phyloP scores from a whole-genome alignment of 2,113 vertebrate genomes.

The Hyperoodon ampullatus region DNA sequence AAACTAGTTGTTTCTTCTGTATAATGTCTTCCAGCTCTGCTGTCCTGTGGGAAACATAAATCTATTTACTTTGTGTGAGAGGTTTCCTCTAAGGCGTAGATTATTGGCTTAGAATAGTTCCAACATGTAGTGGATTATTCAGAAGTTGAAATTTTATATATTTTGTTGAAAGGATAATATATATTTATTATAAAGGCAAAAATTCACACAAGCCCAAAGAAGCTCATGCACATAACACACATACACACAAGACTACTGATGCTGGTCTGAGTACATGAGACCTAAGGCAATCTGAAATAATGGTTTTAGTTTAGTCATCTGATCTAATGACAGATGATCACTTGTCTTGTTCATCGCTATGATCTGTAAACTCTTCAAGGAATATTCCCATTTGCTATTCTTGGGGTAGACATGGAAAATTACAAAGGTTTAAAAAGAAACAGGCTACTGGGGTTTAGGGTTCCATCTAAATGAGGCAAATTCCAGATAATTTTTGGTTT shows the following conservation, averaged over 20 bases:
- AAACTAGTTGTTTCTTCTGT: background rate
- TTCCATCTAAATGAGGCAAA: background rate
- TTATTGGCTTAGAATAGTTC: background rate
- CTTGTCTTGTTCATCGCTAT: background rate
- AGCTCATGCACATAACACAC: background rate
- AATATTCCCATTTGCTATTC: constrained; percentile 21
- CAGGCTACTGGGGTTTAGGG: background rate
- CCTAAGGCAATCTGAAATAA: background rate
- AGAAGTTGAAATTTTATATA: background rate
- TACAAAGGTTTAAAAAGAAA: background rate
- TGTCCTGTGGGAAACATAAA: background rate
- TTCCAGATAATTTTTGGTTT: background rate
- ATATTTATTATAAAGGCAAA: background rate
- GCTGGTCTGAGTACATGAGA: background rate
- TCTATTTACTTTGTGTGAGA: background rate
- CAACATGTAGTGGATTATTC: background rate
- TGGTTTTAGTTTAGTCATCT: background rate
- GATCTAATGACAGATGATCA: background rate
- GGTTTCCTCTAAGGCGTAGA: background rate
- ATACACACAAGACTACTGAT: background rate
- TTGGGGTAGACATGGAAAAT: background rate
- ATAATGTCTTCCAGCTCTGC: background rate
- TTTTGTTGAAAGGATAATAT: background rate
- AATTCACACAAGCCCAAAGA: background rate
- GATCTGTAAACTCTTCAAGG: background rate